These are phyloP conservation scores for Archegozetes longisetosus DNA, from an alignment of 1,140 invertebrate genomes.

Conservation along the genomic window DNA sequence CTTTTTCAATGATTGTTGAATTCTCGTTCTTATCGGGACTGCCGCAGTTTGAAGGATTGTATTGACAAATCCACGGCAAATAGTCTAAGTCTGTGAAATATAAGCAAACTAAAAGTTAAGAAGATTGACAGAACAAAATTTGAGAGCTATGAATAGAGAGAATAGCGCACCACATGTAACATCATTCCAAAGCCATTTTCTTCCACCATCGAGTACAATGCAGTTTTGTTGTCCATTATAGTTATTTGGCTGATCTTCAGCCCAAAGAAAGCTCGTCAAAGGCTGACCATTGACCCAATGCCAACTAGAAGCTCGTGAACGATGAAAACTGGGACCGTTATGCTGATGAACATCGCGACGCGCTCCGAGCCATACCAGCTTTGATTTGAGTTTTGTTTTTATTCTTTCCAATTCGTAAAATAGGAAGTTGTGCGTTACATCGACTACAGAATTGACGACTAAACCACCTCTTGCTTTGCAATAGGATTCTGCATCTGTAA, in stretches of 20 bases:
- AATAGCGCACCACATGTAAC: slow-evolving; percentile 51
- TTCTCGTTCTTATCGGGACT: slow-evolving; percentile 68
- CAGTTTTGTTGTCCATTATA: slow-evolving; percentile 90
- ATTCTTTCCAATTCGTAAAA: slow-evolving; percentile 56
- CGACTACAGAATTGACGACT: slow-evolving; percentile 55
- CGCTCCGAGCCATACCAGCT: slow-evolving; percentile 77
- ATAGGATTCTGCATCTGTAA: slow-evolving; percentile 53
- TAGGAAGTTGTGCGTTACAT: slow-evolving; percentile 46
- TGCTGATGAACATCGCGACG: slow-evolving; percentile 44
- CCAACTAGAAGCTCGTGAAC: slow-evolving; percentile 10
- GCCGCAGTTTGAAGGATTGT: slow-evolving; percentile 54
- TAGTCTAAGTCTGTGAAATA: slow-evolving; percentile 40
- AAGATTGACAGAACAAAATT: neutral
- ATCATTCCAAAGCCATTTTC: slow-evolving; percentile 83
- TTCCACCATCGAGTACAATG: slow-evolving; percentile 69
- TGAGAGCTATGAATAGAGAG: neutral
- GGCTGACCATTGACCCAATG: slow-evolving; percentile 15
- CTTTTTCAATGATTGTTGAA: slow-evolving; percentile 55
- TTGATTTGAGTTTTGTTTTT: slow-evolving; percentile 51
- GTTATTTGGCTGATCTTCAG: slow-evolving; percentile 83
- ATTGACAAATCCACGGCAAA: slow-evolving; percentile 80
- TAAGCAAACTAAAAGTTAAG: neutral
- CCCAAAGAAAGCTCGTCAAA: slow-evolving; percentile 45
- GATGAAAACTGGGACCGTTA: slow-evolving; percentile 11
- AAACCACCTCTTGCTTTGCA: slow-evolving; percentile 47